Conservation (phyloP, 2,113 vertebrate species). For the Aptenodytes forsteri region DNA sequence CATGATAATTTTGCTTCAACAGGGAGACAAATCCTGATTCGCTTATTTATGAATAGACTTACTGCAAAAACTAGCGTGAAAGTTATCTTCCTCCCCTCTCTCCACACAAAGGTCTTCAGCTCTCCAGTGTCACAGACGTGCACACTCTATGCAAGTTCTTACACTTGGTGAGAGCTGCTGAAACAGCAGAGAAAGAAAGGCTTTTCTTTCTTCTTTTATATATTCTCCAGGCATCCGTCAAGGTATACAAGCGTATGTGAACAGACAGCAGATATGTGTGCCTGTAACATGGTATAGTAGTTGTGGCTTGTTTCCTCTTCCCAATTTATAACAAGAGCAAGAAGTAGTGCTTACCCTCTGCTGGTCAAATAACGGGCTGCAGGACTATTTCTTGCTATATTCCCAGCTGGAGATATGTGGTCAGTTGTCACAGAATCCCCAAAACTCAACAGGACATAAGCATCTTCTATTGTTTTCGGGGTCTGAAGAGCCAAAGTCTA, state of each 20-base stretch:
- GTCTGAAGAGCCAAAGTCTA: conserved; percentile 84
- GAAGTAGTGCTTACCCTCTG: conserved; percentile 80
- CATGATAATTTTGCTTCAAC: neutral
- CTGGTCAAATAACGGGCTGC: conserved; percentile 90
- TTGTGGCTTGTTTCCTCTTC: neutral
- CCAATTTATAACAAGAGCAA: neutral
- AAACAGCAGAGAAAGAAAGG: neutral
- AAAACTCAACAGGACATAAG: conserved; percentile 90
- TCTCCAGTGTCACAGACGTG: neutral
- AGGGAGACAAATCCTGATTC: neutral
- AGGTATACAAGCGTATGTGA: neutral
- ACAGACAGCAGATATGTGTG: neutral
- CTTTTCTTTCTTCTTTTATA: neutral
- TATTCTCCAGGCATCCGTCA: neutral
- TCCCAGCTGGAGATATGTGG: conserved; percentile 97
- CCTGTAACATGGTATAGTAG: neutral
- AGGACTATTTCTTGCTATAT: conserved; percentile 93
- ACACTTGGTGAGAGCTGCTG: neutral
- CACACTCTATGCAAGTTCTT: neutral
- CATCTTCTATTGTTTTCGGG: conserved; percentile 81
- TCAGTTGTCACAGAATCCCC: conserved; percentile 98
- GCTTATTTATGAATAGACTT: neutral
- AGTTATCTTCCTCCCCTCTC: neutral
- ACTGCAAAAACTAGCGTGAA: neutral
- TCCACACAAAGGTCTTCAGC: neutral